Conservation (phyloP, 2,888 invertebrate species). For the Oligia latruncula region DNA sequence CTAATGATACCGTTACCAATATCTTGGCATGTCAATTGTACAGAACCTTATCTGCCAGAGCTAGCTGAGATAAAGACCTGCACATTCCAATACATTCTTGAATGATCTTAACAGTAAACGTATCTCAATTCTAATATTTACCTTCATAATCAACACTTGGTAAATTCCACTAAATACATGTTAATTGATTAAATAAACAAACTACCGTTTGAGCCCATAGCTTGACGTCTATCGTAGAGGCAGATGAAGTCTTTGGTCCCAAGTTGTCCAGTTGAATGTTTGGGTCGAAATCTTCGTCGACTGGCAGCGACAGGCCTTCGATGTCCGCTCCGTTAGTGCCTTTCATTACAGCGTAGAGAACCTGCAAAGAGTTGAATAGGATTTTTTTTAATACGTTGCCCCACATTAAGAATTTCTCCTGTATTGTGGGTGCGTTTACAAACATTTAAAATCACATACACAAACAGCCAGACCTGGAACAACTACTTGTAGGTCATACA, state of each 20-base stretch:
- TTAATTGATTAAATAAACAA: constrained; percentile 11
- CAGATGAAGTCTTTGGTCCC: constrained; percentile 85
- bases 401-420: too few relatives aligned
- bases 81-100: not conserved
- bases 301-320: constrained; percentile 88
- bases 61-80: not conserved
- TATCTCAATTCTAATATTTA: not conserved
- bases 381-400: not conserved
- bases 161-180: not conserved
- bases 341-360: constrained; percentile 90
- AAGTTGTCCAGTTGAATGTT: constrained; percentile 93
- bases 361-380: constrained; percentile 70
- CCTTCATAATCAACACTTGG: not conserved
- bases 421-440: too few relatives aligned
- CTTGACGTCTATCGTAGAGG: constrained; percentile 87
- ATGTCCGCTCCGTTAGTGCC: constrained; percentile 89
- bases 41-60: not conserved
- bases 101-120: not conserved
- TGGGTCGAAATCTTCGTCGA: constrained; percentile 93
- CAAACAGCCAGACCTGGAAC: too few relatives aligned
- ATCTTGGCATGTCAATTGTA: not conserved
- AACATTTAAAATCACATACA: too few relatives aligned
- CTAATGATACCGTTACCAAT: not conserved
- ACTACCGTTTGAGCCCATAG: constrained; percentile 88
- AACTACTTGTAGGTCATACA: too few relatives aligned